Conservation (phyloP, 2,113 vertebrate genomes). For the Cyphomyrus discorhynchus region DNA sequence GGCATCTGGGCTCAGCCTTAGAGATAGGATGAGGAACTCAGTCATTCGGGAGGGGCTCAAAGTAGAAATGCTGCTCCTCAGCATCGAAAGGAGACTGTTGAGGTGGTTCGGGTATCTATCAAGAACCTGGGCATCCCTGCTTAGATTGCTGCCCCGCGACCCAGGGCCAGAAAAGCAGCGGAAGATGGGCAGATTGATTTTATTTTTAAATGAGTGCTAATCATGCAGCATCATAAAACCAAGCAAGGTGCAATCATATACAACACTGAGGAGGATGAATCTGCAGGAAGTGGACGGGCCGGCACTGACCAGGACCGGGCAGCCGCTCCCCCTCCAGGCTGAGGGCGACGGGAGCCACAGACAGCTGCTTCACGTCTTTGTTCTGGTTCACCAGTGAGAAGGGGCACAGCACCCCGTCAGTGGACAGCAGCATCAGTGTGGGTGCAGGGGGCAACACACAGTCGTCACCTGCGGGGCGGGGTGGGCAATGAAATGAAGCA, state of each 20-base stretch:
- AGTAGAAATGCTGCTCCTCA: not conserved
- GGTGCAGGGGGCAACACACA: constrained; percentile 77
- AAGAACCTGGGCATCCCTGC: not conserved
- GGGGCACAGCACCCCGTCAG: constrained; percentile 85
- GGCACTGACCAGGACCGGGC: constrained; percentile 61
- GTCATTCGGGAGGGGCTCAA: not conserved
- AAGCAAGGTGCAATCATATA: not conserved
- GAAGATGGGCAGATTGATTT: not conserved
- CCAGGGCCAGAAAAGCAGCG: not conserved
- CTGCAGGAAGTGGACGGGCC: not conserved
- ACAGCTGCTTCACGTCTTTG: constrained; percentile 65
- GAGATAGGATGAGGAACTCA: not conserved
- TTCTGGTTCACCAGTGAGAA: constrained; percentile 89
- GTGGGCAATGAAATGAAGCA: not conserved
- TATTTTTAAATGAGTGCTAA: not conserved
- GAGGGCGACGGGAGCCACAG: constrained; percentile 48
- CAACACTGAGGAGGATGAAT: no score
- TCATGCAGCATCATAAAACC: not conserved
- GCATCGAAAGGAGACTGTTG: not conserved
- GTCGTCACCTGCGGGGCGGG: constrained; percentile 68
- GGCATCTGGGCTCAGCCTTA: not conserved
- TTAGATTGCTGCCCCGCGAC: not conserved
- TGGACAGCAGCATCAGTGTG: constrained; percentile 82
- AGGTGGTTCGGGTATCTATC: not conserved
- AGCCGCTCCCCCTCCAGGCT: constrained; percentile 70